Evolutionary conservation across 2,113 vertebrate genomes (phyloP).

Genomic region (Mustelus asterias): DNA sequence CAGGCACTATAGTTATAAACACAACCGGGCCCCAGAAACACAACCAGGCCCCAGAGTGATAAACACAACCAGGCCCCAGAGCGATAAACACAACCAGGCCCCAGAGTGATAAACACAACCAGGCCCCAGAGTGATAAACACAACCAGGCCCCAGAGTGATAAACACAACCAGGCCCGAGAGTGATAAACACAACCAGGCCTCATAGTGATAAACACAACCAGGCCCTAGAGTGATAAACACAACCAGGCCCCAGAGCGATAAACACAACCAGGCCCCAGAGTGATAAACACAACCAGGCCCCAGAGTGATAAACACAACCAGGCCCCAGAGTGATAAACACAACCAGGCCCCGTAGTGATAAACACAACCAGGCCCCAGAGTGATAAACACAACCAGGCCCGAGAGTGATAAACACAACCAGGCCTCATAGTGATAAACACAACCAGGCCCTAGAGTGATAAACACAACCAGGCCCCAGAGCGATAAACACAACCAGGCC

Average conservation of each 20-base stretch:
- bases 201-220: not conserved
- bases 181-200: not conserved
- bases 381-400: not conserved
- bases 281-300: not conserved
- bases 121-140: too few relatives aligned
- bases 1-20: too few relatives aligned
- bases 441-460: not conserved
- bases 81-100: not conserved
- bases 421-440: too few relatives aligned
- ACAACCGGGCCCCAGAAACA: too few relatives aligned
- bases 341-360: not conserved
- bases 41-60: not conserved
- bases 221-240: not conserved
- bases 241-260: not conserved
- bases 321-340: not conserved
- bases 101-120: not conserved
- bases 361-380: not conserved
- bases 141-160: not conserved
- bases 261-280: not conserved
- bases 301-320: not conserved
- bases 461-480: not conserved
- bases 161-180: not conserved
- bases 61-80: not conserved
- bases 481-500: not conserved
- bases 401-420: too few relatives aligned